A percentile compares a stretch with the other conserved stretches of the same genome.
phyloP scores from a whole-genome alignment of 2,888 invertebrate species.

The Temnothorax unifasciatus region DNA sequence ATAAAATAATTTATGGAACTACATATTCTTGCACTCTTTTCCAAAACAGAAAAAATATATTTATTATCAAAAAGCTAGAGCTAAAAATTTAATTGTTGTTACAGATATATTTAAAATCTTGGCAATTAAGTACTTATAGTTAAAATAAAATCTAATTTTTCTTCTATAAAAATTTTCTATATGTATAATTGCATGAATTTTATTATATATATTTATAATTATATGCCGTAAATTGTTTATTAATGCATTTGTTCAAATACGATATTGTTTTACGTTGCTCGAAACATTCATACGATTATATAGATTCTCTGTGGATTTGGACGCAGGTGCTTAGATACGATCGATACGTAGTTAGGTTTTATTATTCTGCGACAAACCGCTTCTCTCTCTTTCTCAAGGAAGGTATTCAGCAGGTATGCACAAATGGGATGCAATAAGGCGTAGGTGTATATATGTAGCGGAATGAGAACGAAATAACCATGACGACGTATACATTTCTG shows the following conservation, averaged over 20 bases:
- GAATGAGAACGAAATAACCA: slow-evolving; percentile 32
- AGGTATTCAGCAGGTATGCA: slow-evolving; percentile 32
- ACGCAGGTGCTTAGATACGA: not conserved
- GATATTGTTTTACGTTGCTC: not conserved
- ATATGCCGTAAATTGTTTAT: not conserved
- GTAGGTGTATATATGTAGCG: not conserved
- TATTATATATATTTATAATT: not conserved
- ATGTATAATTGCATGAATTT: not conserved
- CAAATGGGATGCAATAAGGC: slow-evolving; percentile 24
- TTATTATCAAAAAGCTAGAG: too few species aligned
- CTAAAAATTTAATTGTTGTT: too few species aligned
- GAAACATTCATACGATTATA: not conserved
- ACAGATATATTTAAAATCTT: too few species aligned
- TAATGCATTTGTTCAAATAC: not conserved
- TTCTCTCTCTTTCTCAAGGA: not conserved
- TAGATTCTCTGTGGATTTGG: not conserved
- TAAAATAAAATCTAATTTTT: too few species aligned
- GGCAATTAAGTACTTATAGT: too few species aligned
- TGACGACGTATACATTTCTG: slow-evolving; percentile 14
- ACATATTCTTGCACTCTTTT: too few species aligned
- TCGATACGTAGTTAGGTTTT: slow-evolving; percentile 33
- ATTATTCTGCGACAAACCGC: slow-evolving; percentile 23
- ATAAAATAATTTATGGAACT: too few species aligned
- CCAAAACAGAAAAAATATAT: too few species aligned
- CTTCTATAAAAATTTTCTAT: too few species aligned